Evolutionary conservation across 2,888 invertebrate genomes (phyloP).

Genomic region (Cabera pusaria): DNA sequence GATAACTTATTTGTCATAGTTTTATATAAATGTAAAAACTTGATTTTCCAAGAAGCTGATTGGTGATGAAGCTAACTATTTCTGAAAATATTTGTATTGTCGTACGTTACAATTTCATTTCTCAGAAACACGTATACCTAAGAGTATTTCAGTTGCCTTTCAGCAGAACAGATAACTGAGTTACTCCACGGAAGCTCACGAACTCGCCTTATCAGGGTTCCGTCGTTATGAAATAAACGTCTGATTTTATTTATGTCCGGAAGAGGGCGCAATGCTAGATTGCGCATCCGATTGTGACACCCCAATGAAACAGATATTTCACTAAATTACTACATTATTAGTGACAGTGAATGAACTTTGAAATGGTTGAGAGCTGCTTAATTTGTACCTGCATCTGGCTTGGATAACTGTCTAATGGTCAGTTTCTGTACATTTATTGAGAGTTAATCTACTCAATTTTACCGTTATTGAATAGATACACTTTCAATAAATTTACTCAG

Average conservation of each 20-base stretch:
- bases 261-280: constrained; percentile 67
- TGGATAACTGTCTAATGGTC: too few relatives aligned
- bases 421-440: too few relatives aligned
- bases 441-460: too few relatives aligned
- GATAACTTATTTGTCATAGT: too few relatives aligned
- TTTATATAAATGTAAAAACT: too few relatives aligned
- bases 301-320: constrained; percentile 70
- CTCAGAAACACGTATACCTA: constrained; percentile 3
- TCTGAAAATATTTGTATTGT: too few relatives aligned
- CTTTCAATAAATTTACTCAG: too few relatives aligned
- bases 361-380: not conserved
- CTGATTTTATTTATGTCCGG: constrained; percentile 73
- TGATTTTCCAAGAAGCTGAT: too few relatives aligned
- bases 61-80: too few relatives aligned
- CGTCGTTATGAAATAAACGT: constrained; percentile 72
- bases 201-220: constrained; percentile 68
- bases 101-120: too few relatives aligned
- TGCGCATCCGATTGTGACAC: constrained; percentile 63
- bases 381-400: not conserved
- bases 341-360: constrained; percentile 1
- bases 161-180: constrained; percentile 29
- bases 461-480: too few relatives aligned
- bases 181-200: constrained; percentile 45
- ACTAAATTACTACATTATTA: constrained; percentile 35
- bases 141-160: constrained; percentile 14